phyloP scores from a whole-genome alignment of 2,797 vertebrate species.

The Fundulus diaphanus region DNA sequence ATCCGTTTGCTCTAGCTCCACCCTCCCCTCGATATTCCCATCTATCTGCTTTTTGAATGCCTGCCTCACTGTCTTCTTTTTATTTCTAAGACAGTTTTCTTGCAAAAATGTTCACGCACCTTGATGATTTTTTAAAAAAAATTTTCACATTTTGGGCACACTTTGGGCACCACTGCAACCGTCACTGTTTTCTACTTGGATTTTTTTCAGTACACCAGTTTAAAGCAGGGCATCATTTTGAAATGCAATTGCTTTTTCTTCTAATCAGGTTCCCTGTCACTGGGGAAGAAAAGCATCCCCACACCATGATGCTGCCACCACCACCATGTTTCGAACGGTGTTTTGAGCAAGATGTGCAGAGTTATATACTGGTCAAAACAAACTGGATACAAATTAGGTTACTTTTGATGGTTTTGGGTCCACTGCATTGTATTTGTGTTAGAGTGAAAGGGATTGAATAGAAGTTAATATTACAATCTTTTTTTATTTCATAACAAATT shows the following conservation, averaged over 20 bases:
- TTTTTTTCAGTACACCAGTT: background rate
- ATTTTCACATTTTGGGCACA: background rate
- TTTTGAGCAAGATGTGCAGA: too few species aligned
- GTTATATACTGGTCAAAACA: too few species aligned
- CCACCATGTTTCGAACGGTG: background rate
- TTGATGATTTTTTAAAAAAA: background rate
- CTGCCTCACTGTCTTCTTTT: background rate
- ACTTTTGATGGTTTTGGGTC: too few species aligned
- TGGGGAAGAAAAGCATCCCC: background rate
- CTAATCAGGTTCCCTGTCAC: background rate
- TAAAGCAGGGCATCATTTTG: background rate
- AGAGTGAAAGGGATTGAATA: too few species aligned
- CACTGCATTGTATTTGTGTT: too few species aligned
- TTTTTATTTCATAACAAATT: too few species aligned
- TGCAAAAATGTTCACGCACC: background rate
- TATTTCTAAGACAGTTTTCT: background rate
- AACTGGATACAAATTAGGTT: too few species aligned
- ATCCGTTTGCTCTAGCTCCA: slow-evolving; percentile 13
- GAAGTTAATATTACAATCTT: too few species aligned
- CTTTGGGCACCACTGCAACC: background rate
- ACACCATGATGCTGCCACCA: background rate
- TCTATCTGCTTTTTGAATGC: slow-evolving; percentile 16
- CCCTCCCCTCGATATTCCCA: background rate
- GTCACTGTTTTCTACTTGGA: background rate
- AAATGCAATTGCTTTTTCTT: background rate